Percentiles rank a stretch among this genome's conserved stretches.
Evolutionary conservation across 2,888 invertebrate genomes (phyloP).

Genomic region (Heliothis peltigera): DNA sequence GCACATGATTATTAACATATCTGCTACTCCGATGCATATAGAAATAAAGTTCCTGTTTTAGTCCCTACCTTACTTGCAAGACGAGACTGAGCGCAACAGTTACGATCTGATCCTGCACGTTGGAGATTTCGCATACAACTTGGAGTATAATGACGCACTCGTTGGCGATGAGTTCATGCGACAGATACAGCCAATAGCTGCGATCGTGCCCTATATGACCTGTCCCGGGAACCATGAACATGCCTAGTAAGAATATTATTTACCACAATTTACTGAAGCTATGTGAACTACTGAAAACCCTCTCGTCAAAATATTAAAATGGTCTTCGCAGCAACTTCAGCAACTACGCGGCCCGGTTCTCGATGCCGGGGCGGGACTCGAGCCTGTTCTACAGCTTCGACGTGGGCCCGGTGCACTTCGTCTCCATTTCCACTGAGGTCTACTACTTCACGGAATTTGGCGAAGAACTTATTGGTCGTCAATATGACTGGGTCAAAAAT

Average conservation of each 20-base stretch:
- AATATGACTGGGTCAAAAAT: slow-evolving; percentile 96
- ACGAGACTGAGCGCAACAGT: slow-evolving; percentile 93
- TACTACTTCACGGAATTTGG: slow-evolving; percentile 98
- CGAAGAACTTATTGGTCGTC: slow-evolving; percentile 93
- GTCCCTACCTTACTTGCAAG: slow-evolving; percentile 92
- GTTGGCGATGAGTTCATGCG: slow-evolving; percentile 97
- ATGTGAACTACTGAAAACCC: not conserved
- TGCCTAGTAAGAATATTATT: slow-evolving; percentile 92
- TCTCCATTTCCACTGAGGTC: slow-evolving; percentile 97
- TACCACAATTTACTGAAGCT: not conserved
- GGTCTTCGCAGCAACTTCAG: slow-evolving; percentile 94
- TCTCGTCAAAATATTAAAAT: not conserved
- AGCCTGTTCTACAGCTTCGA: slow-evolving; percentile 96
- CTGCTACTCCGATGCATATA: not conserved
- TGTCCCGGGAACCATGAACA: slow-evolving; percentile 98
- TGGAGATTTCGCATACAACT: slow-evolving; percentile 98
- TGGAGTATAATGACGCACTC: slow-evolving; percentile 93
- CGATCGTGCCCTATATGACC: slow-evolving; percentile 93
- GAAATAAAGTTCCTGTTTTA: slow-evolving; percentile 1
- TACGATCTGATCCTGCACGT: slow-evolving; percentile 93
- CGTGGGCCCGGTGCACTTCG: slow-evolving; percentile 96
- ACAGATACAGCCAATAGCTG: slow-evolving; percentile 96
- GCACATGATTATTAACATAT: too few species aligned
- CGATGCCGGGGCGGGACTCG: slow-evolving; percentile 95
- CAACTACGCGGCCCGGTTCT: slow-evolving; percentile 97